Evolutionary conservation across 2,797 vertebrate genomes (phyloP), one percentile per base, ranked within the genome.

Genomic region (Eospalax fontanierii): DNA sequence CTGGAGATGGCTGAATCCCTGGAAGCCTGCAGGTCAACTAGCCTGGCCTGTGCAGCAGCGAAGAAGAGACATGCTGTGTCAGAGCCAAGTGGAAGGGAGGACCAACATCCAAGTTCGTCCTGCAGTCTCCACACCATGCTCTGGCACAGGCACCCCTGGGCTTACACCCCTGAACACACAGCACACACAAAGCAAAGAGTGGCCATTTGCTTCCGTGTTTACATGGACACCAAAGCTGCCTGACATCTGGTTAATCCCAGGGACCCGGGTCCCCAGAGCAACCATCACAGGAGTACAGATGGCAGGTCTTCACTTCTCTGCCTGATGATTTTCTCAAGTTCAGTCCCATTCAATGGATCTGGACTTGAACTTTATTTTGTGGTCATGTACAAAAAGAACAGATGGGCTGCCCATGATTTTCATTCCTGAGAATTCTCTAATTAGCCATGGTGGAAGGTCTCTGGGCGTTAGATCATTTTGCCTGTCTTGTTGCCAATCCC

Each of bases 301-400:
- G 10, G 40, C 30, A 68, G 73, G 30, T 35, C 16, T 15, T 43
- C 15, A 28, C 78, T 66, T 76, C 24, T 50, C 54, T 40, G 28
- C 79, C 81, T 88, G 63, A 65, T 22, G n/a, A n/a, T 73, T 71
- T 92, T 30, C 59, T 68, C 30, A 86, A 35, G 26, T 22, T 6
- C 18, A 65, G 30, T 33, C 82, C 28, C 30, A 70, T 79, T 89
- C 70, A 24, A 33, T 59, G 75, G 30, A 75, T 43, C 68, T 81
- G 74, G 65, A 82, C 40, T 92, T 66, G 14, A 12, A 63, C 28
- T 78, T 91, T 59, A 75, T 86, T 93, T 90, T 65, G 63, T 57
- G 63, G 54, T 38, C 57, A 68, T 50, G 30, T 76, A n/a, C 50
- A 3, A 38, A 46, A 86, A 85, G 18, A 59, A 21, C 38, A 40